These are phyloP conservation scores for Gari tellinella DNA, from an alignment of 2,888 invertebrate species.

Conservation along the genomic window DNA sequence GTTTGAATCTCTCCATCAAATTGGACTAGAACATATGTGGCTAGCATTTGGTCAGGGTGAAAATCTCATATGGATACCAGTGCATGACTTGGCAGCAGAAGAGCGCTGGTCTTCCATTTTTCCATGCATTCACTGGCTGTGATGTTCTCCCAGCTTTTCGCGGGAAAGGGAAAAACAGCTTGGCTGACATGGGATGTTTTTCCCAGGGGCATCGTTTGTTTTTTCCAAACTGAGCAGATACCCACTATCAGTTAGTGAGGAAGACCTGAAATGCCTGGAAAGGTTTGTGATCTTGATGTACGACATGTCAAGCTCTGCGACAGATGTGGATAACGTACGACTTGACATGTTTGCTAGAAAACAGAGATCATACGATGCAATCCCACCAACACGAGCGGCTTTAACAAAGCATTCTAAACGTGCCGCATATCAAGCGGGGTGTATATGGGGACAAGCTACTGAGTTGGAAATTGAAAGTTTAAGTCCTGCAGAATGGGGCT, in stretches of 20 bases:
- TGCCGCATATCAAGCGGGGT: background rate
- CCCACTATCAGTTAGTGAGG: too few relatives aligned
- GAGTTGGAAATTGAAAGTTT: too few relatives aligned
- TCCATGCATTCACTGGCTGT: background rate
- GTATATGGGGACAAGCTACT: background rate
- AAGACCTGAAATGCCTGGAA: background rate
- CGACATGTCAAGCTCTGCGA: background rate
- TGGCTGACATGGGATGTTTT: too few relatives aligned
- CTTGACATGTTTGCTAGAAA: too few relatives aligned
- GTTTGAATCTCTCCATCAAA: background rate
- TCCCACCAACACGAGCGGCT: background rate
- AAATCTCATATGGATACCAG: background rate
- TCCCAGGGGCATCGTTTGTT: too few relatives aligned
- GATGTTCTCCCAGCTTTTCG: too few relatives aligned
- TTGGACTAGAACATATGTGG: background rate
- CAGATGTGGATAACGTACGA: too few relatives aligned
- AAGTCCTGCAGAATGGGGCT: too few relatives aligned
- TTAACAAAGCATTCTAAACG: background rate
- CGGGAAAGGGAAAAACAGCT: too few relatives aligned
- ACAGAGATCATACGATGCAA: background rate
- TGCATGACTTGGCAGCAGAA: slow-evolving; percentile 1
- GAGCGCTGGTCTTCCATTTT: background rate
- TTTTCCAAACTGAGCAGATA: background rate
- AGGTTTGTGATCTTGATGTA: too few relatives aligned
- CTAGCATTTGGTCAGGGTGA: background rate